Evolutionary conservation across 2,888 invertebrate genomes (phyloP).

Genomic region (Leptopterna dolabrata): DNA sequence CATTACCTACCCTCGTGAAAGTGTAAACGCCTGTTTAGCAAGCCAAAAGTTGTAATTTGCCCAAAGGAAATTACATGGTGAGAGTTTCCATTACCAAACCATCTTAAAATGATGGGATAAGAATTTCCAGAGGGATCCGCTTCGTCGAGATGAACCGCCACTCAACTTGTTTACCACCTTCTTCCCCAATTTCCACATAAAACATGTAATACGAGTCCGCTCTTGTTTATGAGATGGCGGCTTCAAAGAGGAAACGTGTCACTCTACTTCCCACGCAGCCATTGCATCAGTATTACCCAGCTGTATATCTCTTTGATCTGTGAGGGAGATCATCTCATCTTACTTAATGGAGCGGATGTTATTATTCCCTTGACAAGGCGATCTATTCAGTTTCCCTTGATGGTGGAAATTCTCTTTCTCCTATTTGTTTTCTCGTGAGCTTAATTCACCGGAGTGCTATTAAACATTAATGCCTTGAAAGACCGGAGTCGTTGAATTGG

Average conservation of each 20-base stretch:
- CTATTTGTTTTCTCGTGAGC: too few relatives aligned
- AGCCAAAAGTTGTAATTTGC: neutral
- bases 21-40: too few relatives aligned
- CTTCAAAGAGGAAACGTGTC: neutral
- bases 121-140: neutral
- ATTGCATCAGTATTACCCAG: neutral
- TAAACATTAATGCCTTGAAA: too few relatives aligned
- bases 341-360: neutral
- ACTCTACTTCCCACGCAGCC: neutral
- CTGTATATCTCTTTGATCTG: neutral
- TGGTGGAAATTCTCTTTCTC: too few relatives aligned
- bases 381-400: too few relatives aligned
- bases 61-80: neutral
- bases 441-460: too few relatives aligned
- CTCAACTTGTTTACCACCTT: neutral
- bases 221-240: neutral
- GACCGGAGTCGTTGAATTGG: too few relatives aligned
- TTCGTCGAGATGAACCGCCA: neutral
- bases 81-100: too few relatives aligned
- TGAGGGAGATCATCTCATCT: neutral
- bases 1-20: too few relatives aligned
- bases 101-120: neutral
- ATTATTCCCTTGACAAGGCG: too few relatives aligned
- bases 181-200: neutral
- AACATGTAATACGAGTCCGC: neutral